Evolutionary conservation across 2,888 invertebrate species (phyloP).

Genomic region (Chironomus riparius): DNA sequence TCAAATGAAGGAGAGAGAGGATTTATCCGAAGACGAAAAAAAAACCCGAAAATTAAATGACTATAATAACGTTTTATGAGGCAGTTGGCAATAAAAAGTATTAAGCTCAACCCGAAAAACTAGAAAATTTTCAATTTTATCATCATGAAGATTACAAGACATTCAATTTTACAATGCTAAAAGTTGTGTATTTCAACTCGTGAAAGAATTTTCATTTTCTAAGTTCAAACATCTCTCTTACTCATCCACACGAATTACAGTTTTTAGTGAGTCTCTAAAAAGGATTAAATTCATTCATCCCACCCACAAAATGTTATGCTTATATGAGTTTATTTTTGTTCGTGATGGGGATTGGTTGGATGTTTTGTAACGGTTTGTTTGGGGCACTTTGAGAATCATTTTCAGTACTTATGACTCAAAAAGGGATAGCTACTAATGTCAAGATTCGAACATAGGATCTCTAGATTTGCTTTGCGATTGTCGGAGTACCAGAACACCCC

Average conservation of each 20-base stretch:
- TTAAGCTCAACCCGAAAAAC: slow-evolving; percentile 25
- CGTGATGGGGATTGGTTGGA: too few relatives aligned
- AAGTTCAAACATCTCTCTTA: not conserved
- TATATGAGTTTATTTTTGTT: not conserved
- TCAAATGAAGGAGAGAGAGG: not conserved
- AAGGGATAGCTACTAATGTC: too few relatives aligned
- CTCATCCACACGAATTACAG: not conserved
- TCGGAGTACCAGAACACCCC: too few relatives aligned
- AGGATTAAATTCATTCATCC: too few relatives aligned
- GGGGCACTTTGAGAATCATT: too few relatives aligned
- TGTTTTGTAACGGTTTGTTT: too few relatives aligned
- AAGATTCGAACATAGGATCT: too few relatives aligned
- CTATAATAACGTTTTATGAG: slow-evolving; percentile 25
- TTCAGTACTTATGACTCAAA: too few relatives aligned
- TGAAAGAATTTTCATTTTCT: slow-evolving; percentile 17
- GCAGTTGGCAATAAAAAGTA: slow-evolving; percentile 22
- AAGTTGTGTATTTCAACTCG: not conserved
- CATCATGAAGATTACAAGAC: slow-evolving; percentile 23
- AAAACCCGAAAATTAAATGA: slow-evolving; percentile 23
- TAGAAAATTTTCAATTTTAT: slow-evolving; percentile 22
- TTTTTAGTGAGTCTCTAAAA: too few relatives aligned
- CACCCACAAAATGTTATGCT: too few relatives aligned
- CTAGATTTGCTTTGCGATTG: too few relatives aligned
- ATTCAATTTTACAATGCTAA: slow-evolving; percentile 19
- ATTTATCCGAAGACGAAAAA: not conserved